Conservation (phyloP, 2,888 invertebrate species). For the Folsomia manolachei region DNA sequence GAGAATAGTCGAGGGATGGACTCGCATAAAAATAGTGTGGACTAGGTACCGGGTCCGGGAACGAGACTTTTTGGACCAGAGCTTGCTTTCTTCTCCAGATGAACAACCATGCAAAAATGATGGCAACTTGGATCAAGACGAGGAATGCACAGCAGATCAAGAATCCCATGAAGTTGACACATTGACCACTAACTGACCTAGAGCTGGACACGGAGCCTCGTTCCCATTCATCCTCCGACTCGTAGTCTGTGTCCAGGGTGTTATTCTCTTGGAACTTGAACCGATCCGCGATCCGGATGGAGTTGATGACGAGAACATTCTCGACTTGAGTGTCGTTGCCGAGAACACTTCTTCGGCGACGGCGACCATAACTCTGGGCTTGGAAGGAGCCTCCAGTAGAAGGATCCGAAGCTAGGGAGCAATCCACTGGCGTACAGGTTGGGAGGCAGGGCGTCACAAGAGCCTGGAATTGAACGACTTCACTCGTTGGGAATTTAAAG, state of each 20-base stretch:
- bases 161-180: constrained; percentile 74
- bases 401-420: constrained; percentile 52
- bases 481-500: constrained; percentile 56
- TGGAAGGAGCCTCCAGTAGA: constrained; percentile 53
- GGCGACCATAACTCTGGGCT: constrained; percentile 49
- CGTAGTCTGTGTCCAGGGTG: constrained; percentile 25
- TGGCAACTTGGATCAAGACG: constrained; percentile 78
- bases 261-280: constrained; percentile 49
- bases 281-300: constrained; percentile 52
- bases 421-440: constrained; percentile 53
- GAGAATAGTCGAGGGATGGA: constrained; percentile 26
- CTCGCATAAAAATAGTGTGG: constrained; percentile 39
- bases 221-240: constrained; percentile 29
- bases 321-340: constrained; percentile 30
- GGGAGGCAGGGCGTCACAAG: constrained; percentile 55
- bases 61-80: constrained; percentile 40
- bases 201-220: constrained; percentile 31
- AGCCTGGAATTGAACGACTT: constrained; percentile 55
- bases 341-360: constrained; percentile 39
- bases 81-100: constrained; percentile 69
- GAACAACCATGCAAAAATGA: constrained; percentile 84
- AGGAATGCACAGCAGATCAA: constrained; percentile 81
- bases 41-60: constrained; percentile 16
- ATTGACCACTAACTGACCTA: constrained; percentile 55
- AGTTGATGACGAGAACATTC: constrained; percentile 51